These are phyloP conservation scores for Dicyrtoma fusca DNA, from an alignment of 2,888 invertebrate species.

Conservation along the genomic window DNA sequence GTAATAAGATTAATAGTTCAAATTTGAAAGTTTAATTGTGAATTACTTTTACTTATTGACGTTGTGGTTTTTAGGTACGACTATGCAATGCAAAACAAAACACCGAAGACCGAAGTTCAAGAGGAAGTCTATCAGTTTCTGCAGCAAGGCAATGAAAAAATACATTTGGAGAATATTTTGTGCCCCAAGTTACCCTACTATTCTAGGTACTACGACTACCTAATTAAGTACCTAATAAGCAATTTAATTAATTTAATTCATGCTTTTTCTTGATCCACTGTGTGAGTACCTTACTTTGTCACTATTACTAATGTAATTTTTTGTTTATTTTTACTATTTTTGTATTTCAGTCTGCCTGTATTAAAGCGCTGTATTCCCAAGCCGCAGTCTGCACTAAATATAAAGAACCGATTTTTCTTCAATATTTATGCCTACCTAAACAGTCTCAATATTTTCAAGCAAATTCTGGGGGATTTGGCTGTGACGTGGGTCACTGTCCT, in stretches of 20 bases:
- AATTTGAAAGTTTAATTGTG: no score
- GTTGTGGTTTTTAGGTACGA: neutral
- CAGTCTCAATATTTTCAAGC: constrained; percentile 85
- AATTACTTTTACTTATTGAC: no score
- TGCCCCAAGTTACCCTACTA: constrained; percentile 80
- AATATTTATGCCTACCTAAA: constrained; percentile 79
- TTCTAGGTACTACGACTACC: constrained; percentile 70
- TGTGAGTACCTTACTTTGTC: no score
- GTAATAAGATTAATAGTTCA: no score
- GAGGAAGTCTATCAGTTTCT: no score
- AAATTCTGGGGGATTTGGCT: constrained; percentile 84
- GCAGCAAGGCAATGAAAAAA: no score
- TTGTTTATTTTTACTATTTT: constrained; percentile 21
- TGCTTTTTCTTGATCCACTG: no score
- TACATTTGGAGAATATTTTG: constrained; percentile 63
- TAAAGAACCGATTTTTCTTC: constrained; percentile 64
- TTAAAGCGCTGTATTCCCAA: constrained; percentile 87
- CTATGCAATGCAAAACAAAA: no score
- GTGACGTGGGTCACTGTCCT: constrained; percentile 85
- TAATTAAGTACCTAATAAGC: no score
- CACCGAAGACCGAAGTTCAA: no score
- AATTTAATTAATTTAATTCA: no score
- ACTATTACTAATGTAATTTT: no score
- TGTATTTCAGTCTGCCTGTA: constrained; percentile 62
- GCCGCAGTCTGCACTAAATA: constrained; percentile 63